Percentiles rank a stretch among this genome's conserved stretches.
Evolutionary conservation across 2,888 invertebrate species (phyloP).

Genomic region (Mimas tiliae): DNA sequence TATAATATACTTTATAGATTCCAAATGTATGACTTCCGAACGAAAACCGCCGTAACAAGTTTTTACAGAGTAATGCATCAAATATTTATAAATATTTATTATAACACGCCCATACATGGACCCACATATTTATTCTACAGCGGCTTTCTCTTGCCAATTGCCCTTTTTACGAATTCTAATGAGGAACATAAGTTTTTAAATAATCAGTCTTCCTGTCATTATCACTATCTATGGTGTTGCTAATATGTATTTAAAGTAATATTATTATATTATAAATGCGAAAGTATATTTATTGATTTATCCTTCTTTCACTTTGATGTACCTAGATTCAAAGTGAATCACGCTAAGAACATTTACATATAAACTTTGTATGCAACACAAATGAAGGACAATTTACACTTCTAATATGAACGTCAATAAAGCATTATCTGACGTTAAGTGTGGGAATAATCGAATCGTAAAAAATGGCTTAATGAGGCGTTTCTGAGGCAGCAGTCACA

Average conservation of each 20-base stretch:
- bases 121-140: not conserved
- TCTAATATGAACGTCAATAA: too few species aligned
- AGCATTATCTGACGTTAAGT: too few species aligned
- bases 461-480: too few species aligned
- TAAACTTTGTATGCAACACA: too few species aligned
- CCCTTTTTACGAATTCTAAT: not conserved
- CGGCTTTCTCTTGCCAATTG: not conserved
- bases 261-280: too few species aligned
- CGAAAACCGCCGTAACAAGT: not conserved
- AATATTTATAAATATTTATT: conserved; percentile 2
- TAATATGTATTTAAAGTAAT: not conserved
- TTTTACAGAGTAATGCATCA: not conserved
- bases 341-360: too few species aligned
- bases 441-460: too few species aligned
- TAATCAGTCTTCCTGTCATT: not conserved
- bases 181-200: not conserved
- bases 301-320: too few species aligned
- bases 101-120: not conserved
- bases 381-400: too few species aligned
- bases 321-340: too few species aligned
- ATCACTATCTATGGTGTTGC: not conserved
- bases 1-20: not conserved
- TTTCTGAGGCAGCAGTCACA: too few species aligned
- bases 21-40: not conserved
- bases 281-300: too few species aligned